Evolutionary conservation across 2,113 vertebrate genomes (phyloP).

Genomic region (Tetraodon nigroviridis): DNA sequence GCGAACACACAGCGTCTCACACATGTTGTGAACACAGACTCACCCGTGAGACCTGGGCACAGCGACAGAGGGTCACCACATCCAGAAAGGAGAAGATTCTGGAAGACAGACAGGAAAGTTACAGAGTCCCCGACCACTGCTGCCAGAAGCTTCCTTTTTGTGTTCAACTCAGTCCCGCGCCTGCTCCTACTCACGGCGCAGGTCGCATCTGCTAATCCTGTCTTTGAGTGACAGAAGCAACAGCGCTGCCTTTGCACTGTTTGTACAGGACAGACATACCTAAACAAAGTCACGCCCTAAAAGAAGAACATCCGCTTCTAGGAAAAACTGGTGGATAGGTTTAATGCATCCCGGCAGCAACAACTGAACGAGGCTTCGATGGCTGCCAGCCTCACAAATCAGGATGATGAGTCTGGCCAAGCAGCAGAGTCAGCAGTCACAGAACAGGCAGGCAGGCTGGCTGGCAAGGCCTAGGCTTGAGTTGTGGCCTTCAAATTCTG

Average conservation of each 20-base stretch:
- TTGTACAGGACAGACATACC: slow-evolving; percentile 5
- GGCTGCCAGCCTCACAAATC: slow-evolving; percentile 50
- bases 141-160: slow-evolving; percentile 46
- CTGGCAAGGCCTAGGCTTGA: slow-evolving; percentile 50
- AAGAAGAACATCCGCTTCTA: slow-evolving; percentile 2
- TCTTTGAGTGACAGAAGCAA: slow-evolving; percentile 15
- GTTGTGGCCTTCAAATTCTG: slow-evolving; percentile 62
- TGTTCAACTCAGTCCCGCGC: slow-evolving; percentile 2
- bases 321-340: slow-evolving; percentile 7
- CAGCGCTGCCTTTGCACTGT: slow-evolving; percentile 11
- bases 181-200: slow-evolving; percentile 25
- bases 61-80: slow-evolving; percentile 98
- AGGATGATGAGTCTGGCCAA: slow-evolving; percentile 25
- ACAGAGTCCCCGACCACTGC: slow-evolving; percentile 43
- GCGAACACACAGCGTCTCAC: slow-evolving; percentile 68
- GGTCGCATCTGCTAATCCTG: slow-evolving; percentile 26
- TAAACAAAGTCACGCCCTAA: slow-evolving; percentile 1
- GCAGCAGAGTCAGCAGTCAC: slow-evolving; percentile 42
- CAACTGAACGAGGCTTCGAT: slow-evolving; percentile 12
- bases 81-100: slow-evolving; percentile 99
- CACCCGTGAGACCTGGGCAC: slow-evolving; percentile 98
- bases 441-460: slow-evolving; percentile 17
- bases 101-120: slow-evolving; percentile 61
- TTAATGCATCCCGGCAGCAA: slow-evolving; percentile 29
- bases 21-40: slow-evolving; percentile 68